phyloP scores from a whole-genome alignment of 2,888 invertebrate species.

The Leucoptera coffeella region DNA sequence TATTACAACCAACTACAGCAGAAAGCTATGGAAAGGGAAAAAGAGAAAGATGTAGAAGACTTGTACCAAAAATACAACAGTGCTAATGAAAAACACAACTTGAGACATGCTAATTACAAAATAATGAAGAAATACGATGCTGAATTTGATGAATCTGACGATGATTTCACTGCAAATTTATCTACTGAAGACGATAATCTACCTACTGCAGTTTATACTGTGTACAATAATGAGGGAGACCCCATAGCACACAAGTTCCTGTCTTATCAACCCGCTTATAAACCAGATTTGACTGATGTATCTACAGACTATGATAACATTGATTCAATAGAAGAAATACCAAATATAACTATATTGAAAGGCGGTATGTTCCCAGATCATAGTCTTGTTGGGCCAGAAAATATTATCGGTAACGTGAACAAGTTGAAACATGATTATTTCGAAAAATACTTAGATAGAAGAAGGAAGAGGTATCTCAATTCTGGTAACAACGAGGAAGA shows the following conservation, averaged over 20 bases:
- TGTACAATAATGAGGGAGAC: constrained; percentile 41
- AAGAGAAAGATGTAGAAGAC: no score
- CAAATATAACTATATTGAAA: constrained; percentile 33
- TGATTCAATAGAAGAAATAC: constrained; percentile 17
- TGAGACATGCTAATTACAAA: constrained; percentile 40
- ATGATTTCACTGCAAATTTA: constrained; percentile 17
- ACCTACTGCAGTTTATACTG: constrained; percentile 39
- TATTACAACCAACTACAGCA: no score
- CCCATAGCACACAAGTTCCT: constrained; percentile 40
- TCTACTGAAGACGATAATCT: constrained; percentile 19
- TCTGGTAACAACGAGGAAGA: constrained; percentile 11
- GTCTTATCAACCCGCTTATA: constrained; percentile 43
- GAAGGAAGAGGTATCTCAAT: constrained; percentile 28
- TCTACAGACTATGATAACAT: constrained; percentile 22
- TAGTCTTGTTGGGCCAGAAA: constrained; percentile 18
- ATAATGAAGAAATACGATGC: constrained; percentile 38
- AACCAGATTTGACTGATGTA: constrained; percentile 26
- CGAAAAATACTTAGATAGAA: constrained; percentile 33
- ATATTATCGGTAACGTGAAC: constrained; percentile 12
- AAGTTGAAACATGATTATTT: constrained; percentile 40
- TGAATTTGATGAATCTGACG: constrained; percentile 19
- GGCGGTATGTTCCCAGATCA: constrained; percentile 32
- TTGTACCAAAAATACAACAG: constrained; percentile 43
- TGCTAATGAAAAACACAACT: constrained; percentile 27
- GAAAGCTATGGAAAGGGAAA: no score